Base-by-base conservation (phyloP, 2,888 invertebrate species). In the Phengaris alcon region DNA sequence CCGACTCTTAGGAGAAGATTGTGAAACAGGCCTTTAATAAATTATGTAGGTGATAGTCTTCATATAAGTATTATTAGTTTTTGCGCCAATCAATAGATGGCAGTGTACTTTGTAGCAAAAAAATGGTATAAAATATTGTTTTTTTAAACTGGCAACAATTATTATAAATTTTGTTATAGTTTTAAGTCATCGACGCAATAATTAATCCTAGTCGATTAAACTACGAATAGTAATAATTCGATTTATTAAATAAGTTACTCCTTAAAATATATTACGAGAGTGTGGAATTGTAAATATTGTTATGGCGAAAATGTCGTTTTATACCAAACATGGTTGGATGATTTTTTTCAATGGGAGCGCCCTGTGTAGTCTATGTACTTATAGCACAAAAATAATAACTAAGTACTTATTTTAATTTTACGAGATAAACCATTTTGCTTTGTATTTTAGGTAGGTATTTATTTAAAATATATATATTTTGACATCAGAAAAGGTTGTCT, bases 231-330 rank as follows among this genome's bases (percentile, higher is more conserved):
- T 1, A 12, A 12, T 2, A 35, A 57, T 15, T 35, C 6, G 35
- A 64, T 35, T 35, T 3, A 4, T 35, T 64, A 13, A 64, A 74
- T 51, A 64, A 59, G 51, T 64, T 55, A 59, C 44, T 64, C 12
- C 48, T 46, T 46, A 46, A 48, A 52, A 35, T 35, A 35, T 35
- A 3, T 35, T n/a, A 72, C 35, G 13, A 68, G 46, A 78, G 78
- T 77, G 83, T 79, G 35, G 15, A 64, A 82, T 81, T 79, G 82
- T 86, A 85, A 78, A 80, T 80, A 82, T 79, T 82, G 46, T 70
- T 81, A 80, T 82, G 79, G 81, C 80, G 75, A 79, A 80, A 79
- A 79, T 82, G 82, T 84, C 82, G 82, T 87, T 86, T 87, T 86
- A 79, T 87, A 87, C 84, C 83, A 81, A 83, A 82, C 75, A 79